Base-by-base conservation (phyloP, 2,113 vertebrate genomes). In the Baryphthengus martii region DNA sequence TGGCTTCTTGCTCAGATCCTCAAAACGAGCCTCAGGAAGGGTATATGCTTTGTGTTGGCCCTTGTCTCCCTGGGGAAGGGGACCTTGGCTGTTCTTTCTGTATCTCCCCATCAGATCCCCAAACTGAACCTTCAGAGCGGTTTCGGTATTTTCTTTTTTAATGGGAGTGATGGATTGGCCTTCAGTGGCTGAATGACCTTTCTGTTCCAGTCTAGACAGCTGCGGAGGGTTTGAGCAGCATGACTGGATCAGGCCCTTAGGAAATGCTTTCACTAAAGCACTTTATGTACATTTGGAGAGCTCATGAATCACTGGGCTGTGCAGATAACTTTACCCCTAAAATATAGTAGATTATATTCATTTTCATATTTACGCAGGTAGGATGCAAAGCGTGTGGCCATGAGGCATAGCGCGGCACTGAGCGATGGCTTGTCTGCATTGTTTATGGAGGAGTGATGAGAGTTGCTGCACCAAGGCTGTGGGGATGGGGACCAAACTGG, bases 131-230 rank as follows among this genome's bases (percentile, higher is more conserved):
- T 92, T 82, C 93, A 88, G 90, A 94, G 85, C 83, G 26, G 90
- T 95, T 95, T 40, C 62, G 96, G 68, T 96, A 90, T 93, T 94
- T 95, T 95, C 90, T 94, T 95, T 90, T 96, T 94, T 94, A 95
- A 88, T 90, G 47, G 88, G 79, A 96, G 83, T 96, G 96, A 97
- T 95, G 88, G 85, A 96, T 96, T 96, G 72, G 95, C 92, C 96
- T 96, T 96, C 93, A 68, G 96, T 92, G 96, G 82, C 92, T 97
- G 83, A 95, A 94, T 97, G 93, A 97, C 96, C 96, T 97, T 96
- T 97, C 90, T 94, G 96, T 96, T 97, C 88, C 88, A 92, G 92
- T 59, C 90, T 81, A 95, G 95, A 94, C 95, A 95, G 88, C 95
- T 95, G 94, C 11, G 0, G 87, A 96, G 74, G 62, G 75, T 62